A percentile compares a stretch with the other conserved stretches of the same genome.
These are phyloP conservation scores for Protobothrops mucrosquamatus DNA, from an alignment of 2,113 vertebrate genomes.

Conservation along the genomic window DNA sequence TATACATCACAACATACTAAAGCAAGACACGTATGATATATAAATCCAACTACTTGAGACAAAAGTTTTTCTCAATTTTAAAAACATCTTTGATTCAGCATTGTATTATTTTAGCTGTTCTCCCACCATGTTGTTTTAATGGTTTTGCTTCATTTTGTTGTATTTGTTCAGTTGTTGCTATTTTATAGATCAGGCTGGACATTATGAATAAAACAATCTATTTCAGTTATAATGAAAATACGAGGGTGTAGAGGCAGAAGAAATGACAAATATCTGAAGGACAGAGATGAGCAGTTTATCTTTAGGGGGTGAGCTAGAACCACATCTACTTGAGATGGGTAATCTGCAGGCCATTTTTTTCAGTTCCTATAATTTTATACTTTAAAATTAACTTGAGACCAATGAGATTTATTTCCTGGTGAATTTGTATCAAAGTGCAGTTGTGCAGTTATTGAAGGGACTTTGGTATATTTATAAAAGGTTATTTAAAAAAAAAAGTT, in stretches of 20 bases:
- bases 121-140: not conserved
- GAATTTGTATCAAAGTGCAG: not conserved
- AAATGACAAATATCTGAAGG: not conserved
- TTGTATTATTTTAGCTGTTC: not conserved
- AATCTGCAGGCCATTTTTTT: not conserved
- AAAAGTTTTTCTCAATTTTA: not conserved
- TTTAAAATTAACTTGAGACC: not conserved
- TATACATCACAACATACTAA: not conserved
- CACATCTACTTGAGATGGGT: not conserved
- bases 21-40: not conserved
- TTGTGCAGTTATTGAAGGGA: conserved; percentile 30
- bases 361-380: not conserved
- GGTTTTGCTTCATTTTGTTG: not conserved
- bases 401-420: not conserved
- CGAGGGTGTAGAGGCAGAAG: not conserved
- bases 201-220: not conserved
- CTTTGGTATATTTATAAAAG: conserved; percentile 44
- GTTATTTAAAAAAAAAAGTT: conserved; percentile 1
- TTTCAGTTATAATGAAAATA: not conserved
- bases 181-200: not conserved
- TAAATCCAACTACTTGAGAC: not conserved
- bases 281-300: not conserved
- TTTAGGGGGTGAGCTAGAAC: not conserved
- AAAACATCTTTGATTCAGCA: not conserved
- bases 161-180: not conserved